Base-by-base conservation (phyloP, 1,140 invertebrate species). In the Drosophila orena region DNA sequence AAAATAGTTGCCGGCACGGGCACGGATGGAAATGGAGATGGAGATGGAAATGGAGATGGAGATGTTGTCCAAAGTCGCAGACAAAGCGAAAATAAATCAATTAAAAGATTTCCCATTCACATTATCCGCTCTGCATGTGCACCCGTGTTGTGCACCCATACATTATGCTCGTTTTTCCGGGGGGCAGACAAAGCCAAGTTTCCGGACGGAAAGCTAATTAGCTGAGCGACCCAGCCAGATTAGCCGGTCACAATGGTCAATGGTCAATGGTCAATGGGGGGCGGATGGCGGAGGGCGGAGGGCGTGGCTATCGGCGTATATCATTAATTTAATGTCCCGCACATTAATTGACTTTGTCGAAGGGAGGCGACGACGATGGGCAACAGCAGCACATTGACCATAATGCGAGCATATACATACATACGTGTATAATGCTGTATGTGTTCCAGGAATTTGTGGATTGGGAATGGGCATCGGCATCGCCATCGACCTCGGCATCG, bases 241-340 rank as follows among this genome's bases (percentile, higher is more conserved):
- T 64, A 53, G 50, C 22, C 12, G 20, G 17, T 50, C 50, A 27
- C 14, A 27, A 8, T 11, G 27, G 30, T 30, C 30, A 30, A 30
- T 24, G 24, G n/a, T n/a, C n/a, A n/a, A n/a, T n/a, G n/a, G n/a
- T n/a, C n/a, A n/a, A n/a, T n/a, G n/a, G n/a, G n/a, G n/a, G 24
- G 24, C 17, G 17, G 0, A 17, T 0, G 43, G 35, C 12, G 34
- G 12, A 4, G 17, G 40, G 24, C 4, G 30, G 56, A 14, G 14
- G 70, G 53, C 50, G 59, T 57, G 62, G 47, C 42, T 83, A 86
- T 88, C 79, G 72, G 79, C 38, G 62, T 74, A 89, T 77, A 89
- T 89, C 84, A 88, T 88, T 88, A 89, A 88, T 88, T 89, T 88
- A 80, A 89, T 88, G 84, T 58, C 59, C 71, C 72, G 72, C 72